A percentile compares a stretch with the other conserved stretches of the same genome.
Conservation (phyloP, 1,140 invertebrate genomes). For the Nasonia vitripennis region DNA sequence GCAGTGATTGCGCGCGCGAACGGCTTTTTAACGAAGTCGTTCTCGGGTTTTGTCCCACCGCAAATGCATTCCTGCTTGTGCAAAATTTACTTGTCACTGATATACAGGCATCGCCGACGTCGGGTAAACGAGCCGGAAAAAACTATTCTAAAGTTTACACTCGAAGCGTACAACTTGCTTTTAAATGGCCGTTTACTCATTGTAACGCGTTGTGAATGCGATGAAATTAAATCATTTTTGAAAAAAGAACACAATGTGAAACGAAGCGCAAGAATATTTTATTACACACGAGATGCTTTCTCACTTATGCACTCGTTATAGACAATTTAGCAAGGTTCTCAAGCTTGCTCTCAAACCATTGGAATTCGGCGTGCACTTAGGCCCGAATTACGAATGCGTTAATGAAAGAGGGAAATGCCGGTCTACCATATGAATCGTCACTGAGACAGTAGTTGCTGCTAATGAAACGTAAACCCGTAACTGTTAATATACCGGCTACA, state of each 20-base stretch:
- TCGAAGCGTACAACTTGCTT: neutral
- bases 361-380: neutral
- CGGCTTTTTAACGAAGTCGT: neutral
- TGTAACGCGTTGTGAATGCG: too few species aligned
- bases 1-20: conserved; percentile 6
- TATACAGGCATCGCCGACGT: neutral
- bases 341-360: neutral
- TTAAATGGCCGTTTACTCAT: too few species aligned
- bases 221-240: too few species aligned
- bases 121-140: neutral
- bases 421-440: conserved; percentile 15
- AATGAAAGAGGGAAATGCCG: neutral
- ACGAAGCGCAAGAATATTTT: too few species aligned
- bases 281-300: too few species aligned
- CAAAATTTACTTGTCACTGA: neutral
- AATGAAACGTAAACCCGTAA: conserved; percentile 65
- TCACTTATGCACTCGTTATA: too few species aligned
- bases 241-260: too few species aligned
- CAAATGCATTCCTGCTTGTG: neutral
- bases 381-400: neutral
- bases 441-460: conserved; percentile 51
- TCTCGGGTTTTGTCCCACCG: neutral
- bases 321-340: neutral
- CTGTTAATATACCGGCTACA: conserved; percentile 55
- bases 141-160: neutral